These are phyloP conservation scores for Stenopsyche tienmushanensis DNA, from an alignment of 1,140 invertebrate genomes.

Conservation along the genomic window DNA sequence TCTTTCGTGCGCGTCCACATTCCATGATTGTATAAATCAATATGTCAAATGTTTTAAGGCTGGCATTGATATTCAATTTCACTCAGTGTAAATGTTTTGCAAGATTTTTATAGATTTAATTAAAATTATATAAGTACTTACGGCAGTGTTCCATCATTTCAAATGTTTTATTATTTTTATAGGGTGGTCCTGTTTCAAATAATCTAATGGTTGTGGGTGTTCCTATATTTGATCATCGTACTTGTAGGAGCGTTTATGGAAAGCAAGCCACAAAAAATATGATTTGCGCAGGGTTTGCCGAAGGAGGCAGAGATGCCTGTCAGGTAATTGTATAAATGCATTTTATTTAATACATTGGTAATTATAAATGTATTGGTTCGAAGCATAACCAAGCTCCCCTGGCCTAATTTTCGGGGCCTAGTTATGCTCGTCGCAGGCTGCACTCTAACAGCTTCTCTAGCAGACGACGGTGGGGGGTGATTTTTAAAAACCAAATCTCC, in stretches of 20 bases:
- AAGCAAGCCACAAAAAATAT: not conserved
- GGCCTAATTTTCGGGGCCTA: too few species aligned
- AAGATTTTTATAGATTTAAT: not conserved
- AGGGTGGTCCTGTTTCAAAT: not conserved
- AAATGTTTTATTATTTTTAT: not conserved
- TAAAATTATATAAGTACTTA: too few species aligned
- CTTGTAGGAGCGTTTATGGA: conserved; percentile 1
- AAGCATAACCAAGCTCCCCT: too few species aligned
- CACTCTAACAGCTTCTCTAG: too few species aligned
- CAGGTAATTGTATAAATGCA: conserved; percentile 53
- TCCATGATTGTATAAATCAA: not conserved
- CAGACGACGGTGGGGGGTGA: too few species aligned
- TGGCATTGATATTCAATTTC: not conserved
- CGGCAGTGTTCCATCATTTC: too few species aligned
- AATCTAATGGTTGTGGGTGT: conserved; percentile 21
- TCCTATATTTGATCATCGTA: conserved; percentile 13
- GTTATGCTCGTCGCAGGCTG: too few species aligned
- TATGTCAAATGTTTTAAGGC: not conserved
- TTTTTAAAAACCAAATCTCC: too few species aligned
- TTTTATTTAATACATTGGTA: too few species aligned
- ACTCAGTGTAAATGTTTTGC: not conserved
- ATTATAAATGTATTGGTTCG: too few species aligned
- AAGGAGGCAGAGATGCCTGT: conserved; percentile 64
- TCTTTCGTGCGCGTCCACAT: not conserved
- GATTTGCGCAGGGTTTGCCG: conserved; percentile 40